phyloP scores from a whole-genome alignment of 2,888 invertebrate genomes.

The Colostygia pectinataria region DNA sequence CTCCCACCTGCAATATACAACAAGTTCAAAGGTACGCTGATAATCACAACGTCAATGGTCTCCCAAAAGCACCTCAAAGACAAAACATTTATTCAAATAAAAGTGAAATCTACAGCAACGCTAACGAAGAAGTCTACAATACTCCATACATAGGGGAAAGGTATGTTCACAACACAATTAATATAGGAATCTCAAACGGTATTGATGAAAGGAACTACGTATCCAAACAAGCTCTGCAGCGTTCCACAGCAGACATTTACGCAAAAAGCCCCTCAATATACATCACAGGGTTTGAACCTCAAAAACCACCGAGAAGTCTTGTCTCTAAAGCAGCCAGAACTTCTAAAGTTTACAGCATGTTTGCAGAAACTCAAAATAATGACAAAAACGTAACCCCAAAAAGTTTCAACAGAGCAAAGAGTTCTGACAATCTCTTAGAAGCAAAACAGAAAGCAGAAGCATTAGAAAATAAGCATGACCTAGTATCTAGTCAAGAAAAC shows the following conservation, averaged over 20 bases:
- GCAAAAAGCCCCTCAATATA: slow-evolving; percentile 76
- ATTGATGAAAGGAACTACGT: slow-evolving; percentile 74
- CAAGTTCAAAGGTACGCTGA: slow-evolving; percentile 68
- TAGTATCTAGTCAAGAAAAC: slow-evolving; percentile 79
- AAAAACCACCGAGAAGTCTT: slow-evolving; percentile 77
- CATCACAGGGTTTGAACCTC: slow-evolving; percentile 77
- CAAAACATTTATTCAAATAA: slow-evolving; percentile 74
- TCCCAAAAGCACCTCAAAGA: slow-evolving; percentile 66
- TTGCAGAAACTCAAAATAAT: slow-evolving; percentile 65
- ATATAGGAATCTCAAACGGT: slow-evolving; percentile 71
- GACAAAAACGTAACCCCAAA: slow-evolving; percentile 65
- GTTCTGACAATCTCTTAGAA: slow-evolving; percentile 76
- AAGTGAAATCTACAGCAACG: slow-evolving; percentile 69
- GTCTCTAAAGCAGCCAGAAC: slow-evolving; percentile 75
- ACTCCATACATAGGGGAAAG: slow-evolving; percentile 69
- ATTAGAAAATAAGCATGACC: slow-evolving; percentile 68
- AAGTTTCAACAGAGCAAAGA: slow-evolving; percentile 76
- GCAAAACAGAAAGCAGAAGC: slow-evolving; percentile 70
- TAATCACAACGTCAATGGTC: slow-evolving; percentile 70
- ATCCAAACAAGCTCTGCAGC: slow-evolving; percentile 67
- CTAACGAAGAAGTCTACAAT: slow-evolving; percentile 71
- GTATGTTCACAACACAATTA: slow-evolving; percentile 74
- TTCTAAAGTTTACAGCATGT: slow-evolving; percentile 80
- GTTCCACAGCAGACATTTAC: slow-evolving; percentile 68
- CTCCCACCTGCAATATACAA: slow-evolving; percentile 70